Conservation (phyloP, 2,797 vertebrate genomes). For the Fringilla coelebs region DNA sequence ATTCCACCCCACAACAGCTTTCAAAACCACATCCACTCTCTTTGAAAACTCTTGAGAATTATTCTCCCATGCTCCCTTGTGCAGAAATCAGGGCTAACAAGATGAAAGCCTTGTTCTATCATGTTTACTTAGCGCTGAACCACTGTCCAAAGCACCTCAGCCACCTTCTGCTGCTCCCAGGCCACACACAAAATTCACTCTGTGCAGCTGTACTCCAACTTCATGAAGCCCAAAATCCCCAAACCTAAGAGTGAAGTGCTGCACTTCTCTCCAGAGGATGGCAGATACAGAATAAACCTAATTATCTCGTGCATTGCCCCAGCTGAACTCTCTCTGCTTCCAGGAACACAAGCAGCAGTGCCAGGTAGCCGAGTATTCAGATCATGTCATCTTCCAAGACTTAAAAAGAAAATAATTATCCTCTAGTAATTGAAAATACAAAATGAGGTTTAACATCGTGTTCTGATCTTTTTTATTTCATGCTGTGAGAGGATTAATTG, state of each 20-base stretch:
- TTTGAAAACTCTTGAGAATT: not conserved
- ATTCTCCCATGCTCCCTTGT: too few species aligned
- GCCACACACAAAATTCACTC: not conserved
- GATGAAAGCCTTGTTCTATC: not conserved
- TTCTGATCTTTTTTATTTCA: slow-evolving; percentile 55
- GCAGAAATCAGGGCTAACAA: not conserved
- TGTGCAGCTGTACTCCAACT: not conserved
- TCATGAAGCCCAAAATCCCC: not conserved
- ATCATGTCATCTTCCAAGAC: slow-evolving; percentile 47
- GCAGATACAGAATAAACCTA: not conserved
- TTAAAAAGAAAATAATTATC: slow-evolving; percentile 64
- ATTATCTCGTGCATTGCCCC: not conserved
- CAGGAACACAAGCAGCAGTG: not conserved
- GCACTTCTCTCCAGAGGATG: not conserved
- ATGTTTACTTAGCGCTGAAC: not conserved
- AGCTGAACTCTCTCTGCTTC: not conserved
- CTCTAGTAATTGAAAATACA: slow-evolving; percentile 52
- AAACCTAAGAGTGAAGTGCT: not conserved
- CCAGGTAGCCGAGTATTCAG: slow-evolving; percentile 8
- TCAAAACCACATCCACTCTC: not conserved
- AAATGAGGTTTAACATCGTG: slow-evolving; percentile 50
- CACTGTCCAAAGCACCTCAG: not conserved
- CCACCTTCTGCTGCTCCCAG: not conserved
- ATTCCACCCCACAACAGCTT: not conserved
- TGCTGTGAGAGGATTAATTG: slow-evolving; percentile 55